These are phyloP conservation scores for Caenorhabditis afra DNA, from an alignment of 2,888 invertebrate genomes.

Conservation along the genomic window DNA sequence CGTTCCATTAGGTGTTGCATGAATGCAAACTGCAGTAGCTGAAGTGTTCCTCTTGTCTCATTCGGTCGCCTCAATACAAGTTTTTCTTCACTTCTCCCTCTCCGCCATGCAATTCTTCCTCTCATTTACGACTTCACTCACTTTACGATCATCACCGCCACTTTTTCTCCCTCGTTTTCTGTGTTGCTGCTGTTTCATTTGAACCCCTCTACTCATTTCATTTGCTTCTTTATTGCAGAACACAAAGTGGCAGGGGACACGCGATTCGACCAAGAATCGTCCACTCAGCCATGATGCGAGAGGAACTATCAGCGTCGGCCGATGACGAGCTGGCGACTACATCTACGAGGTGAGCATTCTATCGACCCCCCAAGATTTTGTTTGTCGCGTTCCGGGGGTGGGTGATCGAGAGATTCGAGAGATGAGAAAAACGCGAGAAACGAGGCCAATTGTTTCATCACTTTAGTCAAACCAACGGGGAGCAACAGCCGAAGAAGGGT, in stretches of 20 bases:
- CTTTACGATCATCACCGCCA: conserved; percentile 46
- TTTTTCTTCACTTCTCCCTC: conserved; percentile 26
- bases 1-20: background rate
- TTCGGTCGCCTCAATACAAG: conserved; percentile 38
- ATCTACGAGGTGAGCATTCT: conserved; percentile 51
- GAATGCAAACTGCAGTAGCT: conserved; percentile 35
- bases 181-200: conserved; percentile 27
- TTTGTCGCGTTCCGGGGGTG: conserved; percentile 29
- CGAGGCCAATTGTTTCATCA: conserved; percentile 2
- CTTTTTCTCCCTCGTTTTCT: conserved; percentile 17
- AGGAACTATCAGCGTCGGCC: conserved; percentile 53
- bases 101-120: conserved; percentile 16
- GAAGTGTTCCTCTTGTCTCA: conserved; percentile 27
- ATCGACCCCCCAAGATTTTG: conserved; percentile 10
- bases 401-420: too few relatives aligned
- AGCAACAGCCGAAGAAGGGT: conserved; percentile 70
- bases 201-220: conserved; percentile 3
- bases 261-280: conserved; percentile 25
- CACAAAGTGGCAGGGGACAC: conserved; percentile 47
- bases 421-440: too few relatives aligned
- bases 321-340: conserved; percentile 60
- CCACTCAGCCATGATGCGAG: conserved; percentile 41
- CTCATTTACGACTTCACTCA: conserved; percentile 47
- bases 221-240: conserved; percentile 22
- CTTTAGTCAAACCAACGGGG: conserved; percentile 57